Evolutionary conservation across 2,888 invertebrate genomes (phyloP).

Genomic region (Dascillus cervinus): DNA sequence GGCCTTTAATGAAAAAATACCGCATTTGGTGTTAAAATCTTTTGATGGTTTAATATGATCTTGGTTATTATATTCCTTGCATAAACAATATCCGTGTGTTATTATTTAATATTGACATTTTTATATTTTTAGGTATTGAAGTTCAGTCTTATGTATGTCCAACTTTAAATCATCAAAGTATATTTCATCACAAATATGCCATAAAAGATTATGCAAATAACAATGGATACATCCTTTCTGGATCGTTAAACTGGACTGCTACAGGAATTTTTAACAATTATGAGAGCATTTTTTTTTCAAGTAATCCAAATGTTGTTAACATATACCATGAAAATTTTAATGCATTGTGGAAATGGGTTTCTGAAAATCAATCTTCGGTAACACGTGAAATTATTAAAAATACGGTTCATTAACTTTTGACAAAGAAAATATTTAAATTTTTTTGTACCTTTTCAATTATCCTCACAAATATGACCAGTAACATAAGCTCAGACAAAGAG

Average conservation of each 20-base stretch:
- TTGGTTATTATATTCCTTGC: too few species aligned
- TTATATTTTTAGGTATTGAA: conserved; percentile 20
- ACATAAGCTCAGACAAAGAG: too few species aligned
- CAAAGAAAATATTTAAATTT: too few species aligned
- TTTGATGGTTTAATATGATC: too few species aligned
- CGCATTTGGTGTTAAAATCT: too few species aligned
- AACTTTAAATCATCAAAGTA: conserved; percentile 19
- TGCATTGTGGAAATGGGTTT: conserved; percentile 24
- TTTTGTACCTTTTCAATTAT: too few species aligned
- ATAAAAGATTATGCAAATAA: conserved; percentile 30
- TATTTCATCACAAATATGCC: conserved; percentile 37
- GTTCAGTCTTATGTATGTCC: conserved; percentile 25
- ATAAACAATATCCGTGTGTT: too few species aligned
- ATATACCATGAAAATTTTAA: conserved; percentile 26
- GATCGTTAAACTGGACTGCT: conserved; percentile 33
- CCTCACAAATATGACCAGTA: too few species aligned
- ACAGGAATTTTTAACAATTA: conserved; percentile 29
- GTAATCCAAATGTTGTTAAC: conserved; percentile 21
- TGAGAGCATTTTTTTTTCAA: conserved; percentile 31
- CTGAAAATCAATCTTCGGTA: too few species aligned
- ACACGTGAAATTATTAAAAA: too few species aligned
- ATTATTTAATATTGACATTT: conserved; percentile 1
- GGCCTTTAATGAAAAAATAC: too few species aligned
- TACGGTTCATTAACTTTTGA: too few species aligned
- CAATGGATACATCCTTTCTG: conserved; percentile 25